A percentile compares a stretch with the other conserved stretches of the same genome.
Evolutionary conservation across 2,888 invertebrate species (phyloP).

Genomic region (Tholera decimalis): DNA sequence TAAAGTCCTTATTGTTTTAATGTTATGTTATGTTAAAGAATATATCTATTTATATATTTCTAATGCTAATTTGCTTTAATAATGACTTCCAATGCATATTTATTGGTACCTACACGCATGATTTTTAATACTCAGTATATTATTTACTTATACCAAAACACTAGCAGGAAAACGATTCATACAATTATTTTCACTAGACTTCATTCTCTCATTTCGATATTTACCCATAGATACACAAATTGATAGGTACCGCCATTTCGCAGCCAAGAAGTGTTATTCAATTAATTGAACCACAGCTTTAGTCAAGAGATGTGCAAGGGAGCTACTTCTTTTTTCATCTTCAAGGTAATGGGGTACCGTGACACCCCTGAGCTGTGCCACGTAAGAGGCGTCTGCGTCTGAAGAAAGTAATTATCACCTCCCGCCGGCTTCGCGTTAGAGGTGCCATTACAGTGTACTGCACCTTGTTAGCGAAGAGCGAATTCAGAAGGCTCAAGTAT

Average conservation of each 20-base stretch:
- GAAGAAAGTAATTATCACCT: slow-evolving; percentile 80
- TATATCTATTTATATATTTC: too few species aligned
- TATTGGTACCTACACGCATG: too few species aligned
- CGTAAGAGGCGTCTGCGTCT: slow-evolving; percentile 69
- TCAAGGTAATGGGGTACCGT: slow-evolving; percentile 65
- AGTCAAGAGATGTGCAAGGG: slow-evolving; percentile 33
- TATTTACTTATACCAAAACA: too few species aligned
- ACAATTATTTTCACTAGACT: neutral
- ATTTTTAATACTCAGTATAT: too few species aligned
- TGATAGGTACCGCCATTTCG: neutral
- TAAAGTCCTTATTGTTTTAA: too few species aligned
- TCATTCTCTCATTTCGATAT: neutral
- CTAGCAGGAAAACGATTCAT: too few species aligned
- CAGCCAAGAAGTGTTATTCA: slow-evolving; percentile 15
- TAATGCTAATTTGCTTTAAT: too few species aligned
- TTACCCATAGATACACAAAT: neutral
- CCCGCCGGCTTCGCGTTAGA: slow-evolving; percentile 62
- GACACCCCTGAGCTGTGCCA: slow-evolving; percentile 69
- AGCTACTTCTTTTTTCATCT: slow-evolving; percentile 58
- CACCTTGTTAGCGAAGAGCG: slow-evolving; percentile 19
- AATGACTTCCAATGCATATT: too few species aligned
- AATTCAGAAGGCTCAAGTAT: slow-evolving; percentile 35
- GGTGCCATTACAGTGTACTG: slow-evolving; percentile 52
- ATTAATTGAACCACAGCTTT: slow-evolving; percentile 18
- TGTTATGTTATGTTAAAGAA: too few species aligned